A percentile compares a stretch with the other conserved stretches of the same genome.
Conservation (phyloP, 1,140 invertebrate genomes). For the Rhysida immarginata region DNA sequence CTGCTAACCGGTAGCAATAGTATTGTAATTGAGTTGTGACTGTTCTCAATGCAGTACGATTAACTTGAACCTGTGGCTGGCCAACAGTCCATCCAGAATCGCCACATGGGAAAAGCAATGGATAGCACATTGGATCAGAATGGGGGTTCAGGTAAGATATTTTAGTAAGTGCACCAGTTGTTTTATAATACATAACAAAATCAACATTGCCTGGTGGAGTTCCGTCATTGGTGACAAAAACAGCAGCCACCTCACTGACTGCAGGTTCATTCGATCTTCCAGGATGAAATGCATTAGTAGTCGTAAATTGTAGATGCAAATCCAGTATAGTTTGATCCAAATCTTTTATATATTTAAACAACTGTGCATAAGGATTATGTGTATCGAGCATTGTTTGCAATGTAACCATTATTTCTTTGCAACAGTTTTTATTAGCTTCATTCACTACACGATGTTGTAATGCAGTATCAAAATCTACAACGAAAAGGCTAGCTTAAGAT, state of each 20-base stretch:
- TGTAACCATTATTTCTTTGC: neutral
- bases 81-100: no score
- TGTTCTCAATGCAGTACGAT: no score
- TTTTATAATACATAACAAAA: no score
- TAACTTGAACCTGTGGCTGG: no score
- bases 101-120: slow-evolving; percentile 32
- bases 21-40: no score
- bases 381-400: neutral
- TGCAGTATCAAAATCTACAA: neutral
- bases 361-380: neutral
- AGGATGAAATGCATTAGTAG: no score
- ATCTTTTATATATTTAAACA: neutral
- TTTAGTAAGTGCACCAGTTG: slow-evolving; percentile 17
- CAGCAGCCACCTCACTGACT: no score
- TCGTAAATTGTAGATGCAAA: neutral
- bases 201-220: no score
- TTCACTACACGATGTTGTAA: neutral
- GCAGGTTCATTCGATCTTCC: no score
- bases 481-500: neutral
- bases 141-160: slow-evolving; percentile 29
- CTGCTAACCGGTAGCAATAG: neutral
- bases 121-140: slow-evolving; percentile 35
- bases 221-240: no score
- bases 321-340: neutral
- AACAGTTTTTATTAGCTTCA: neutral